These are phyloP conservation scores for Caenorhabditis zanzibari DNA, from an alignment of 2,888 invertebrate species.

Conservation along the genomic window DNA sequence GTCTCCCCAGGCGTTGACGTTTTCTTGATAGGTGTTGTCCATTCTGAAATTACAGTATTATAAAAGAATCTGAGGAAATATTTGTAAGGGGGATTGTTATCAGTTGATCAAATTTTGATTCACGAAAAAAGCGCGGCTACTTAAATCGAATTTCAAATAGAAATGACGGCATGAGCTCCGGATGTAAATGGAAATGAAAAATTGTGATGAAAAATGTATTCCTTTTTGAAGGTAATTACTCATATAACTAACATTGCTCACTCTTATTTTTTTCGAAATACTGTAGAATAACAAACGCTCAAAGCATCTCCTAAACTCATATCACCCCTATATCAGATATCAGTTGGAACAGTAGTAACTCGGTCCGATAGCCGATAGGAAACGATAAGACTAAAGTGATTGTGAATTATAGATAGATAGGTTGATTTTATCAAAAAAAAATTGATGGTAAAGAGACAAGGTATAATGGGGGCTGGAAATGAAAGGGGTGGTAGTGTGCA, in stretches of 20 bases:
- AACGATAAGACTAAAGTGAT: constrained; percentile 62
- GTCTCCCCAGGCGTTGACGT: constrained; percentile 30
- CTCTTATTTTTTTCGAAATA: background rate
- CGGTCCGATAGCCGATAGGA: constrained; percentile 52
- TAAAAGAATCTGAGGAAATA: background rate
- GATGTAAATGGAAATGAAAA: background rate
- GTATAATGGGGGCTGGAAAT: constrained; percentile 15
- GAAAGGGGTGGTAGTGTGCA: constrained; percentile 27
- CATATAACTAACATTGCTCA: background rate
- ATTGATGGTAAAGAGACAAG: constrained; percentile 36
- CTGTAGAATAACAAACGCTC: background rate
- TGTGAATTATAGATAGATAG: constrained; percentile 60
- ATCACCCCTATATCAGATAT: constrained; percentile 36
- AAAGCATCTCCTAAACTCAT: background rate
- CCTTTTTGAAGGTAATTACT: too few relatives aligned
- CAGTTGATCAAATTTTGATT: constrained; percentile 26
- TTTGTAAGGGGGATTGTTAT: constrained; percentile 39
- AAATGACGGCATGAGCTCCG: constrained; percentile 5
- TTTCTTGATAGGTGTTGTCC: constrained; percentile 35
- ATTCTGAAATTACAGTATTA: constrained; percentile 20
- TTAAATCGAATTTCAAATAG: background rate
- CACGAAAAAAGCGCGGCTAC: constrained; percentile 1
- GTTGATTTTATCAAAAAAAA: constrained; percentile 62
- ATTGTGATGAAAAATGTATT: background rate
- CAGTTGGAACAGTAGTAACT: constrained; percentile 45